Conservation (phyloP, 2,888 invertebrate species). For the Hemistola chrysoprasaria region DNA sequence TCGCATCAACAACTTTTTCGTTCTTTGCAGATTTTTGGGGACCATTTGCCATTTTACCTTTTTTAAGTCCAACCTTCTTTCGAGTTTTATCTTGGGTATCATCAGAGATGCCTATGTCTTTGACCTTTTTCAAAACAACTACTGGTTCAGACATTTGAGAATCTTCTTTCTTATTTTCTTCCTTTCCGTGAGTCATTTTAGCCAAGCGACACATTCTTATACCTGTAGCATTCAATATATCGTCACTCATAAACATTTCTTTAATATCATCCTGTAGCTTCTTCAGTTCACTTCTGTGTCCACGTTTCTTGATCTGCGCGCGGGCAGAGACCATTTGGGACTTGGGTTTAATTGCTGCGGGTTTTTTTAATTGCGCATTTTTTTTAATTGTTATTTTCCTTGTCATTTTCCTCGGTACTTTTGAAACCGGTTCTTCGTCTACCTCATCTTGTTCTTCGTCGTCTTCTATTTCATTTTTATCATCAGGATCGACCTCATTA, state of each 20-base stretch:
- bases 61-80: constrained; percentile 52
- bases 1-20: constrained; percentile 12
- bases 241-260: constrained; percentile 86
- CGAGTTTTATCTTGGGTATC: constrained; percentile 36
- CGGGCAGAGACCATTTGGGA: constrained; percentile 2
- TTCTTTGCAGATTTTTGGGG: constrained; percentile 24
- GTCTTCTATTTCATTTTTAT: no score
- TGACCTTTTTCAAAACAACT: constrained; percentile 56
- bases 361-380: no score
- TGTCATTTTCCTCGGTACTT: neutral
- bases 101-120: constrained; percentile 32
- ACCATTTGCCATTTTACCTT: constrained; percentile 32
- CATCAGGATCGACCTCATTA: neutral
- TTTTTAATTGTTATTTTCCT: constrained; percentile 8
- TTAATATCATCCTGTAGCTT: constrained; percentile 86
- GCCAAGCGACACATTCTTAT: constrained; percentile 84
- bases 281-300: constrained; percentile 73
- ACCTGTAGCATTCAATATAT: constrained; percentile 83
- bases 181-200: constrained; percentile 69
- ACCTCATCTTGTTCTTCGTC: constrained; percentile 1
- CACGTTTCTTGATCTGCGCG: constrained; percentile 1
- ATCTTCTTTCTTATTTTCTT: constrained; percentile 36
- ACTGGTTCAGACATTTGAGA: constrained; percentile 39
- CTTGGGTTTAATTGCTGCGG: neutral
- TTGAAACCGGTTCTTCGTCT: constrained; percentile 4